A percentile compares a stretch with the other conserved stretches of the same genome.
These are phyloP conservation scores for Agapornis canus DNA, from an alignment of 2,797 vertebrate species.

Conservation along the genomic window DNA sequence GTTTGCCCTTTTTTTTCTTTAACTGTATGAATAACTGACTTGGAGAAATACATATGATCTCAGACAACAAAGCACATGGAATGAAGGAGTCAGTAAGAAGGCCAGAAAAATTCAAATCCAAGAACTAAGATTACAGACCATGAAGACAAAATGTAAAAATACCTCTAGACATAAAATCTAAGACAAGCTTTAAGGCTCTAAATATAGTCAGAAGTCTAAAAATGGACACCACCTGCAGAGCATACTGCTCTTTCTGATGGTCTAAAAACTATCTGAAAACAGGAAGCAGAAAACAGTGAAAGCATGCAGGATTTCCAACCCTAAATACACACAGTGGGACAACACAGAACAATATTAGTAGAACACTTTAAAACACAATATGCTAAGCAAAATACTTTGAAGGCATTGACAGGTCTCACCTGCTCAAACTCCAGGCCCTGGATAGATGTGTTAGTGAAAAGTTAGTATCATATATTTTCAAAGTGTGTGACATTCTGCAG, in stretches of 20 bases:
- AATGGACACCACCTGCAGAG: not conserved
- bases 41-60: not conserved
- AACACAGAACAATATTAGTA: not conserved
- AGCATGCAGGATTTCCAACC: not conserved
- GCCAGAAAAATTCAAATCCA: not conserved
- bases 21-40: not conserved
- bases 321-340: not conserved
- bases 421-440: not conserved
- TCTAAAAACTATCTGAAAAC: not conserved
- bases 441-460: not conserved
- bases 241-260: not conserved
- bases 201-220: not conserved
- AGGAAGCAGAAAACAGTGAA: not conserved
- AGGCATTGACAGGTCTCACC: not conserved
- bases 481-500: not conserved
- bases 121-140: not conserved
- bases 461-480: not conserved
- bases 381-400: not conserved
- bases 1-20: not conserved
- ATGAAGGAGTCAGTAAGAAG: not conserved
- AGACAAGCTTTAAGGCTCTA: not conserved
- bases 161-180: not conserved
- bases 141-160: not conserved
- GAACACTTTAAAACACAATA: not conserved
- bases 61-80: not conserved